Conservation (phyloP, 2,888 invertebrate genomes). For the Caenorhabditis becei region DNA sequence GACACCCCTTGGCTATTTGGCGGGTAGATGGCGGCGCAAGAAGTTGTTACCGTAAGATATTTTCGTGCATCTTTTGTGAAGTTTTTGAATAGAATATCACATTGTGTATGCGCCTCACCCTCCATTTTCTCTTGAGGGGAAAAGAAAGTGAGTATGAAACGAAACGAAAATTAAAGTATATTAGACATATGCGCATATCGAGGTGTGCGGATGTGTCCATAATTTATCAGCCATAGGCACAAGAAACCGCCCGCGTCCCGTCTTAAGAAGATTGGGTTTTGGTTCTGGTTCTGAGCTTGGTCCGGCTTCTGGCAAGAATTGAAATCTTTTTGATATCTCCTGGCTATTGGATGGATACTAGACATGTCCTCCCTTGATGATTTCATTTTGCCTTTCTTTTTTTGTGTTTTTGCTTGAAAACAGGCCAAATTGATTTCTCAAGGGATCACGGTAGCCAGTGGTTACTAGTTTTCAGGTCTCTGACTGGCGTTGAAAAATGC, state of each 20-base stretch:
- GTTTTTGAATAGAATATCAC: conserved; percentile 47
- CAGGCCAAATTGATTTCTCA: not conserved
- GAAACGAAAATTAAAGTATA: conserved; percentile 58
- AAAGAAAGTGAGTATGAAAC: conserved; percentile 32
- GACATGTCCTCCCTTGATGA: not conserved
- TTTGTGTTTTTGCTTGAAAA: not conserved
- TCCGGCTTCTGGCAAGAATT: not conserved
- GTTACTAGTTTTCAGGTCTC: not conserved
- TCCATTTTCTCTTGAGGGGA: conserved; percentile 1
- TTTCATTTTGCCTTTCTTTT: not conserved
- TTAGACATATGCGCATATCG: conserved; percentile 46
- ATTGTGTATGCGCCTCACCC: conserved; percentile 18
- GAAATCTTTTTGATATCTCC: no score
- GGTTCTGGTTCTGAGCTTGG: conserved; percentile 5
- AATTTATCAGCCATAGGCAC: conserved; percentile 48
- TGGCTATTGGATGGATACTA: no score
- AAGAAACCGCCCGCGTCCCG: not conserved
- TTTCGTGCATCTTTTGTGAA: conserved; percentile 24
- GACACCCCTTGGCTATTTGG: conserved; percentile 5
- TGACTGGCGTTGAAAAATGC: not conserved
- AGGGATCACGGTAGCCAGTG: conserved; percentile 7
- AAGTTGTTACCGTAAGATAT: conserved; percentile 36
- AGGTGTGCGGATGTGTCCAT: conserved; percentile 56
- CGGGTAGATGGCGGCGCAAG: not conserved
- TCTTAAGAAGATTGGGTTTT: conserved; percentile 51